Evolutionary conservation across 2,113 vertebrate species (phyloP), one percentile per base, ranked within the genome.

Genomic region (Morone saxatilis): DNA sequence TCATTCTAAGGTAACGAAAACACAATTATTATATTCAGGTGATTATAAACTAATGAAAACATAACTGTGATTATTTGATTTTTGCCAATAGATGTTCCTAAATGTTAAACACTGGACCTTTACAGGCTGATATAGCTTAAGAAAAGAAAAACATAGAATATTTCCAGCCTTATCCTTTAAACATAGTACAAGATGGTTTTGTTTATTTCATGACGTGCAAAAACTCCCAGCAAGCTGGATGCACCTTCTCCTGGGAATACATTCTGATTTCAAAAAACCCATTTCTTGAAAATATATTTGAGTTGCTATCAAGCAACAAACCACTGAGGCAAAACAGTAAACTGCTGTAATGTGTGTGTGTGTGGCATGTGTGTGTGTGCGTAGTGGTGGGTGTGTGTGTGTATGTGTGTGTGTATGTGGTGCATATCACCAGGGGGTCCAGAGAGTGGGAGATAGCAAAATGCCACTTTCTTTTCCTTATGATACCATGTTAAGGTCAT

Each of bases 401-500:
- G 78, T 82, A 80, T 75, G 57, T 78, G 78, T 82, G 82, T 75
- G 57, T 78, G 78, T 60, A 69, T 82, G 82, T 71, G 60, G 11
- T 1, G 11, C 20, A 71, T 22, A 59, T 87, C 76, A 74, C 78
- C 69, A 16, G 72, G 85, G 68, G 84, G 80, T 77, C 68, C 68
- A 7, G 43, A 65, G 41, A 85, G 67, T 68, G 62, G 80, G 62
- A 71, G 81, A 84, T 61, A 81, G 71, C 47, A 81, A 87, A 91
- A 90, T 87, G 87, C 80, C 84, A 78, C 66, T 80, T 83, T 85
- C 56, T 56, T 83, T 83, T 73, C 80, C 71, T 75, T 89, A 70
- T 81, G 83, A 90, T 88, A 88, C 66, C 69, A 56, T 57, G 62
- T 73, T 92, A 72, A 85, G 91, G 89, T 91, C 91, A 91, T 12